phyloP scores from a whole-genome alignment of 2,888 invertebrate genomes.

The Monoplex corrugatus region DNA sequence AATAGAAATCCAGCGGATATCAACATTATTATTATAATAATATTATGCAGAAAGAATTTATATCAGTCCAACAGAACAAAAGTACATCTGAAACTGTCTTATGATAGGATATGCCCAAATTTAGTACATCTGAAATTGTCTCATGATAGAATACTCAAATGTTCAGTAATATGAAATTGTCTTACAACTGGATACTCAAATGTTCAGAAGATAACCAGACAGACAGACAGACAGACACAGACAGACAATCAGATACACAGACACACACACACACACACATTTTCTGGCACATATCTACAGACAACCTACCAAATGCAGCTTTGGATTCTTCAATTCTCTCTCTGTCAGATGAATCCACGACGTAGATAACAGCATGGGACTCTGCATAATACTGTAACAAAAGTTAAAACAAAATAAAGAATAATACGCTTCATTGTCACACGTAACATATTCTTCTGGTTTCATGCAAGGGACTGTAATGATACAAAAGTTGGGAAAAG shows the following conservation, averaged over 20 bases:
- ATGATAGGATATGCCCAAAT: no score
- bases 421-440: no score
- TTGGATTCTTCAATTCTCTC: slow-evolving; percentile 97
- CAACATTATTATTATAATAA: no score
- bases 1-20: neutral
- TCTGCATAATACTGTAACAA: slow-evolving; percentile 94
- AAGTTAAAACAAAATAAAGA: neutral
- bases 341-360: slow-evolving; percentile 97
- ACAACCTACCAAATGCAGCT: slow-evolving; percentile 93
- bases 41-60: no score
- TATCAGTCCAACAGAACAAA: no score
- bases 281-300: neutral
- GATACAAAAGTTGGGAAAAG: neutral
- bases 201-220: neutral
- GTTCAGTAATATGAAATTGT: no score
- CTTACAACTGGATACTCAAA: neutral
- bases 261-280: neutral
- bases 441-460: neutral
- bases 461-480: neutral
- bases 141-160: no score
- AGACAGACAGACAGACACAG: neutral
- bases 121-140: no score
- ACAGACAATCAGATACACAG: neutral
- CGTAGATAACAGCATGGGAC: slow-evolving; percentile 97
- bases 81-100: no score